These are phyloP conservation scores for Melitaea cinxia DNA, from an alignment of 1,140 invertebrate species.

Conservation along the genomic window DNA sequence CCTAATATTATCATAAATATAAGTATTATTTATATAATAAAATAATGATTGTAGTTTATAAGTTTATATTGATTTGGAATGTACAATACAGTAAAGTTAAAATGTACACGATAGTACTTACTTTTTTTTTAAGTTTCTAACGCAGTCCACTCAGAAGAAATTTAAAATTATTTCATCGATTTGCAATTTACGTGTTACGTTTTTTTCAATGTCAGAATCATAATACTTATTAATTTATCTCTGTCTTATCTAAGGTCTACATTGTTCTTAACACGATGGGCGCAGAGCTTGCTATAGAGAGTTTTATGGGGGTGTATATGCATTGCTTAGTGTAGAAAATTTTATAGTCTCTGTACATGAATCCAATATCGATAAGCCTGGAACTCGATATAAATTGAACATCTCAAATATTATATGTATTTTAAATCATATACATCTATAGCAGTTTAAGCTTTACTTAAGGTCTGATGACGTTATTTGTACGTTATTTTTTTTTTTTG, in stretches of 20 bases:
- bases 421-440: background rate
- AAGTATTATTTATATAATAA: too few species aligned
- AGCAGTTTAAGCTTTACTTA: background rate
- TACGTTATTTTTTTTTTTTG: background rate
- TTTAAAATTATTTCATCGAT: too few species aligned
- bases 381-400: slow-evolving; percentile 11
- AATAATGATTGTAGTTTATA: too few species aligned
- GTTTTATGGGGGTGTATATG: slow-evolving; percentile 31
- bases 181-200: too few species aligned
- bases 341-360: slow-evolving; percentile 31
- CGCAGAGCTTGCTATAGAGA: slow-evolving; percentile 17
- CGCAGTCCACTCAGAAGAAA: too few species aligned
- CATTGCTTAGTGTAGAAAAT: slow-evolving; percentile 36
- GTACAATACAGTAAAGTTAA: too few species aligned
- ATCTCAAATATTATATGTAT: background rate
- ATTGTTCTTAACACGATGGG: slow-evolving; percentile 8
- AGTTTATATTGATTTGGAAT: too few species aligned
- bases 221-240: too few species aligned
- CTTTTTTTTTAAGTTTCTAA: too few species aligned
- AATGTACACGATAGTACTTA: too few species aligned
- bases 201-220: too few species aligned
- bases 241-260: slow-evolving; percentile 14
- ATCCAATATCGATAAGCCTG: slow-evolving; percentile 28
- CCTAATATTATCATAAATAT: too few species aligned
- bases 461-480: background rate